Evolutionary conservation across 2,888 invertebrate genomes (phyloP).

Genomic region (Epinotia brunnichana): DNA sequence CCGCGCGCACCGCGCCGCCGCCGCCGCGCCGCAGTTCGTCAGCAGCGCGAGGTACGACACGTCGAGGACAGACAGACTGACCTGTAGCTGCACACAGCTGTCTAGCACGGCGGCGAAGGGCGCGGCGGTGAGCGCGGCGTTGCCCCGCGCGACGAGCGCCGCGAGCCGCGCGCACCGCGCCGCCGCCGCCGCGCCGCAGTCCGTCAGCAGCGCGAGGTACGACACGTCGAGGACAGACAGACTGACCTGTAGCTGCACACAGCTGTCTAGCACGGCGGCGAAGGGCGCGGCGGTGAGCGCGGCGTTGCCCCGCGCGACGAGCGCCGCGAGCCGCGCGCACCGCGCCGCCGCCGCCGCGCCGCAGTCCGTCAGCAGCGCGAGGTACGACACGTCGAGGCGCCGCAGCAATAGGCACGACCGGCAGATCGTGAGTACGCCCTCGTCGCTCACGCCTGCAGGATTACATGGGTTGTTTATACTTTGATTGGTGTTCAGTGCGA

Average conservation of each 20-base stretch:
- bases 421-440: constrained; percentile 64
- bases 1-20: no score
- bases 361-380: constrained; percentile 61
- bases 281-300: constrained; percentile 61
- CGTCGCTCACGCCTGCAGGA: constrained; percentile 68
- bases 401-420: constrained; percentile 58
- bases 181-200: no score
- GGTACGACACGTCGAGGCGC: constrained; percentile 71
- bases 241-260: constrained; percentile 59
- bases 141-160: no score
- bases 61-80: no score
- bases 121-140: no score
- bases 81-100: no score
- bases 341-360: constrained; percentile 58
- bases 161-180: no score
- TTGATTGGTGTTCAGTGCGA: not conserved
- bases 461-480: not conserved
- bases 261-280: constrained; percentile 55
- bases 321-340: constrained; percentile 51
- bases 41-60: no score
- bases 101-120: no score
- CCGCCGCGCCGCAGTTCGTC: no score
- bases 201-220: constrained; percentile 65
- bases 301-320: constrained; percentile 61
- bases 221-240: constrained; percentile 64